Base-by-base conservation (phyloP, 2,888 invertebrate species). In the Tachina grossa region DNA sequence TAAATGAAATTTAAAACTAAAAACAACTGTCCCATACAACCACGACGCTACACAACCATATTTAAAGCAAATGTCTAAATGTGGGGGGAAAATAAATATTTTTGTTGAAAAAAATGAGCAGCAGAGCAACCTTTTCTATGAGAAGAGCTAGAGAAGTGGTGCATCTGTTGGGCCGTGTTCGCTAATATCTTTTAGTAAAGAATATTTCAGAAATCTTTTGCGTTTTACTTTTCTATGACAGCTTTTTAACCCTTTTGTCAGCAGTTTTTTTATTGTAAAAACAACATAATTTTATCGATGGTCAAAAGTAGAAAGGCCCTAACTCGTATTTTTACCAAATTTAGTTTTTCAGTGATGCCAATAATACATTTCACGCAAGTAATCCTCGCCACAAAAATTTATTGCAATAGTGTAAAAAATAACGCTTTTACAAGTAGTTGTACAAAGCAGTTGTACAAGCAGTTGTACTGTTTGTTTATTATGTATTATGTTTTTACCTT, bases 61-160 rank as follows among this genome's bases (percentile, higher is more conserved):
- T 83, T 77, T 81, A 59, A 75, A 81, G 63, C 65, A 74, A 45
- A 85, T 78, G 78, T 74, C 81, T 76, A 59, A 78, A 82, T 79
- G 81, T 82, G 53, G 78, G 80, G 80, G 65, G 78, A 85, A 81
- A 81, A 63, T 81, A 68, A 79, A 79, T 74, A 79, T 65, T 75
- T 77, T 76, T 57, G 41, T 63, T 71, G n/a, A 71, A 51, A 61
- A 68, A 61, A 55, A 43, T n/a, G 47, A 69, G 5, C 72, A 49
- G 41, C 43, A 57, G 10, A 57, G 10, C 59, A 63, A 66, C 11
- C 31, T 22, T 59, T 66, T 55, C n/a, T 41, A 13, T 1, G 8
- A 75, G 76, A 49, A 59, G 19, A 43, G 55, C 6, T 13, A 59
- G 71, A 49, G 16, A 43, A 47, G 63, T 6, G 41, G 9, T n/a